phyloP scores from a whole-genome alignment of 2,888 invertebrate species.

The Electrophaes corylata region DNA sequence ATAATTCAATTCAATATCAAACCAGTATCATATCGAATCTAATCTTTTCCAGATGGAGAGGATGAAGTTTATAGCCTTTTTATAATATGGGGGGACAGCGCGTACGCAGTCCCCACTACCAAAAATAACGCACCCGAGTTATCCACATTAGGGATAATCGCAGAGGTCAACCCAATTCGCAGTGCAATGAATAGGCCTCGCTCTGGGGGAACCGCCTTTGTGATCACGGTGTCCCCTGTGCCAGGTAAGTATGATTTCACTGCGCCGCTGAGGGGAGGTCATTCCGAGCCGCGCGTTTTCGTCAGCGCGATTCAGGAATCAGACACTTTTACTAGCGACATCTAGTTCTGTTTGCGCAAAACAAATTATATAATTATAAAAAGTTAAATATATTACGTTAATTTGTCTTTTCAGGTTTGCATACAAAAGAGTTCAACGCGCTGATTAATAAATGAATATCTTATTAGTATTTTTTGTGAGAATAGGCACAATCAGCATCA shows the following conservation, averaged over 20 bases:
- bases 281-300: slow-evolving; percentile 14
- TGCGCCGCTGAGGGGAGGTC: neutral
- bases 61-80: neutral
- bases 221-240: slow-evolving; percentile 30
- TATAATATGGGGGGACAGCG: slow-evolving; percentile 15
- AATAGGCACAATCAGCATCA: no score
- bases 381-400: neutral
- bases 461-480: no score
- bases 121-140: slow-evolving; percentile 25
- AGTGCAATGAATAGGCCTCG: slow-evolving; percentile 18
- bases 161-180: slow-evolving; percentile 17
- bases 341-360: slow-evolving; percentile 5
- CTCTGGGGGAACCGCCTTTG: slow-evolving; percentile 27
- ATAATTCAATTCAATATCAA: no score
- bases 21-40: no score
- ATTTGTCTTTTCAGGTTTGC: neutral
- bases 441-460: neutral
- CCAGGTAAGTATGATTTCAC: slow-evolving; percentile 23
- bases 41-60: neutral
- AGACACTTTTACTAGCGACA: slow-evolving; percentile 16
- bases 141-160: slow-evolving; percentile 28
- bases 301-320: slow-evolving; percentile 22
- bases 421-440: slow-evolving; percentile 16
- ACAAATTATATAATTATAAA: neutral
- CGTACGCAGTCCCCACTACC: slow-evolving; percentile 26